Base-by-base conservation (phyloP, 2,888 invertebrate species). In the Hypomecis atomaria region DNA sequence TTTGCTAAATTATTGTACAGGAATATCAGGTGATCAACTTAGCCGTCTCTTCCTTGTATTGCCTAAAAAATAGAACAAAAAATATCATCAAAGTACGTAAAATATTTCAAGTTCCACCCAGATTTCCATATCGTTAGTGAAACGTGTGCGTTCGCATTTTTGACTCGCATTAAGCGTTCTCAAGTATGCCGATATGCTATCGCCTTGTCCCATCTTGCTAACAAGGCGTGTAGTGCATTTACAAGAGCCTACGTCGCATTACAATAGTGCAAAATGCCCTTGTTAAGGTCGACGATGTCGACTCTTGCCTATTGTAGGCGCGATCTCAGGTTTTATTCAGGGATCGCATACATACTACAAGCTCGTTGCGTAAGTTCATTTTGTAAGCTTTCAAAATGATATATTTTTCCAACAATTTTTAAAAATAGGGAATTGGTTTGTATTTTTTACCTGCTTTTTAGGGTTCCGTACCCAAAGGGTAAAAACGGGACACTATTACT, bases 231-330 rank as follows among this genome's bases (percentile, higher is more conserved):
- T 66, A 66, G 62, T 64, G 64, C 67, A 59, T 69, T 72, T 72
- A 71, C 67, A 72, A 67, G 66, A 44, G 67, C 49, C 11, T 61
- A 59, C 58, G 62, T 48, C 65, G 63, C 63, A 54, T 65, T 59
- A 70, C 70, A 67, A 70, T 69, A 59, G 70, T 52, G 69, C 60
- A 60, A 65, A 68, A 72, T 68, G 71, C 65, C 71, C 72, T 67
- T 71, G 65, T 69, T 63, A 65, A 68, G 66, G 66, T 62, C 67
- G 52, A 11, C 7, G 43, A 33, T 59, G 55, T 62, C 50, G 53
- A 33, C 62, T 53, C 67, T 67, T 37, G 59, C 64, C 71, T 71
- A 67, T 76, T 75, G 73, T 59, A 44, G 45, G 55, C 74, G 73
- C 71, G 66, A 71, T 71, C 73, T 69, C 59, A 58, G 53, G 62